A percentile compares a stretch with the other conserved stretches of the same genome.
Conservation (phyloP, 2,797 vertebrate species). For the Phrynocephalus forsythii region DNA sequence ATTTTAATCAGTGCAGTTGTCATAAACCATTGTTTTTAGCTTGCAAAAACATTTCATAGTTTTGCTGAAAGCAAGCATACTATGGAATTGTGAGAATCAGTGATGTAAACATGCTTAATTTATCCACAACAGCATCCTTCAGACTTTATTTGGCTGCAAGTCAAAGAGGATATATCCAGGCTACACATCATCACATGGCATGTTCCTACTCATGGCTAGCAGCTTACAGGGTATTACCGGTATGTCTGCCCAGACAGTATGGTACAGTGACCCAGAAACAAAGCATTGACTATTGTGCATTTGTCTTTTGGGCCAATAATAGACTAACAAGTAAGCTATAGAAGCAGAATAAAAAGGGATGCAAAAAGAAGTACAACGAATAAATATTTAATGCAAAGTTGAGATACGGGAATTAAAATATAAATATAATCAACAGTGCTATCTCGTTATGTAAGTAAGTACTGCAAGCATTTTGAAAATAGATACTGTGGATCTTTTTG, state of each 20-base stretch:
- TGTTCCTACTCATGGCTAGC: background rate
- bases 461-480: no score
- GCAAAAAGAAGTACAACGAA: no score
- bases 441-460: no score
- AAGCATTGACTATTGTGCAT: background rate
- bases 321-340: slow-evolving; percentile 23
- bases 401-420: no score
- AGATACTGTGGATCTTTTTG: no score
- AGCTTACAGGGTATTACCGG: background rate
- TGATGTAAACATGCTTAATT: slow-evolving; percentile 15
- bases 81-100: background rate
- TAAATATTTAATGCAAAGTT: no score
- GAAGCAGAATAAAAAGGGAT: no score
- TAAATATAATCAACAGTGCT: no score
- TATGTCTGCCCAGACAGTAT: background rate
- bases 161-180: background rate
- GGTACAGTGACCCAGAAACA: background rate
- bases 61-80: background rate
- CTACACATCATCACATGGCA: background rate
- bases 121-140: background rate
- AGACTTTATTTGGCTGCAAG: background rate
- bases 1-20: no score
- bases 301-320: background rate
- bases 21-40: background rate
- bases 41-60: background rate